These are phyloP conservation scores for Lytechinus pictus DNA, from an alignment of 35 echinoderm and acorn worm genomes.

Conservation along the genomic window DNA sequence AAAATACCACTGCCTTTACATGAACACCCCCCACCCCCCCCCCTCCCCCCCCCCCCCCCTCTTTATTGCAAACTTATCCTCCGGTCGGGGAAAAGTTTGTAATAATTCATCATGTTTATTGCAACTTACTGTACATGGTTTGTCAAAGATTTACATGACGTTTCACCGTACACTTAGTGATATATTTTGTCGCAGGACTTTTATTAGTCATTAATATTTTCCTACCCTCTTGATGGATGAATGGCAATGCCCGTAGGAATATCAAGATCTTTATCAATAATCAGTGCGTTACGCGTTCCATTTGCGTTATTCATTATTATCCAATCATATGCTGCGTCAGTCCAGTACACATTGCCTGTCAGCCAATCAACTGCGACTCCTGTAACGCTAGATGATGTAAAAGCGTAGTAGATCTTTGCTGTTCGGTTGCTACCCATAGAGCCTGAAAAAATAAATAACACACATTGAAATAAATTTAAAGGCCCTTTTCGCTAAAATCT, in stretches of 20 bases:
- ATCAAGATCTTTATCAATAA: conserved; percentile 58
- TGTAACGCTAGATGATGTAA: conserved; percentile 55
- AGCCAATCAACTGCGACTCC: conserved; percentile 85
- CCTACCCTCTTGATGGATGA: conserved; percentile 64
- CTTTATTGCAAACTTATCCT: too few relatives aligned
- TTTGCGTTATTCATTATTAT: conserved; percentile 68
- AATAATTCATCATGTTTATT: too few relatives aligned
- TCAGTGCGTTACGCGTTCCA: not conserved
- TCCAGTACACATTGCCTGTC: conserved; percentile 72
- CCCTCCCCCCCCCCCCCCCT: too few relatives aligned
- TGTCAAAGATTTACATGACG: too few relatives aligned
- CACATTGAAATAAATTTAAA: too few relatives aligned
- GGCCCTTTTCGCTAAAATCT: too few relatives aligned
- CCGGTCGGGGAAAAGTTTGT: too few relatives aligned
- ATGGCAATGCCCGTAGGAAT: conserved; percentile 64
- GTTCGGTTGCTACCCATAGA: not conserved
- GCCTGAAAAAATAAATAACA: not conserved
- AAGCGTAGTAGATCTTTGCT: not conserved
- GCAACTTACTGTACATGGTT: too few relatives aligned
- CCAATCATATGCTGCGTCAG: conserved; percentile 84
- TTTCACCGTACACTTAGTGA: too few relatives aligned
- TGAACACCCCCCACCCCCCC: too few relatives aligned
- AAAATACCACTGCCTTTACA: too few relatives aligned
- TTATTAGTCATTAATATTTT: not conserved
- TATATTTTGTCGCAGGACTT: too few relatives aligned